Base-by-base conservation (phyloP, 1,140 invertebrate genomes). In the Drosophila rufa region DNA sequence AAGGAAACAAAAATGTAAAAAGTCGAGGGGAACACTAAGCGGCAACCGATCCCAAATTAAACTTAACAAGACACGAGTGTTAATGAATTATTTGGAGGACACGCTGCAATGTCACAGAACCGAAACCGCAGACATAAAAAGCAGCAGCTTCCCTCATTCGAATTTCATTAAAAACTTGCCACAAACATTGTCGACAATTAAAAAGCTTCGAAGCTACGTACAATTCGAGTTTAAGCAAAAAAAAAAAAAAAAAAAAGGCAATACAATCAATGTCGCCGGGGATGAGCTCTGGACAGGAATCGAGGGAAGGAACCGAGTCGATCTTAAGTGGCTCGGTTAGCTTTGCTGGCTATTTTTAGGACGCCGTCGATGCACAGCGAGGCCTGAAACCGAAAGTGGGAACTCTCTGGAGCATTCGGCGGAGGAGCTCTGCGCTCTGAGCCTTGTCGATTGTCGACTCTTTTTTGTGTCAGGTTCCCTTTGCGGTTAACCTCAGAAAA, bases 1-100 rank as follows among this genome's bases (percentile, higher is more conserved):
- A 68, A 25, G 14, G 7, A 22, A 47, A 36, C 12, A 33, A 56
- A 68, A 47, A 40, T 9, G 22, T 50, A n/a, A 5, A 12, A 22
- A 22, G 2, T 1, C 7, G 40, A 51, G 25, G n/a, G 2, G 45
- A 17, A 25, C 33, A 33, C 3, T 8, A n/a, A 47, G 48, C 33
- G 65, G 40, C 45, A 46, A 22, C 48, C 50, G 45, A 61, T 84
- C 73, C 75, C 83, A 80, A 86, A 82, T 85, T 82, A 86, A 91
- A 91, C 68, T 86, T 91, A 90, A 91, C 79, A 86, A 82, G 82
- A 86, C 79, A 86, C 53, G 90, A 91, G 86, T 91, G 86, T 91
- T 91, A 91, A 91, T 91, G 86, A 91, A 91, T 91, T 91, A 91
- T 91, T 91, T 91, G 87, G 80, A 91, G 86, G 86, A 91, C 86